Evolutionary conservation across 1,140 invertebrate genomes (phyloP).

Genomic region (Procambarus clarkii): DNA sequence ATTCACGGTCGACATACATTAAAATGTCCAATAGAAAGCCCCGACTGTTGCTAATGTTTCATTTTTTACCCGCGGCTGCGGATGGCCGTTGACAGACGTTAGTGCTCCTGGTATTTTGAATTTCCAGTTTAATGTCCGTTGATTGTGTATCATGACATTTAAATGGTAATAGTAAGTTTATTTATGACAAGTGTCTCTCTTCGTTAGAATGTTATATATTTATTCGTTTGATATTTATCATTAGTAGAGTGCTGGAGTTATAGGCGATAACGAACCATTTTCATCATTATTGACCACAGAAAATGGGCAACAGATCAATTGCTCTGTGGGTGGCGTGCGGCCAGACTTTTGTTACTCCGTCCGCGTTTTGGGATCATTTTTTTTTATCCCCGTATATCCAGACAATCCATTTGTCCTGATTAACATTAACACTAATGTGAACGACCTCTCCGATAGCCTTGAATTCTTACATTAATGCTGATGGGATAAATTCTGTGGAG

Average conservation of each 20-base stretch:
- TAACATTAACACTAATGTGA: not conserved
- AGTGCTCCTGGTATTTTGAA: not conserved
- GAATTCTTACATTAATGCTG: not conserved
- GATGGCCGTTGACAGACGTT: slow-evolving; percentile 48
- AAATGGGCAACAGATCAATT: slow-evolving; percentile 41
- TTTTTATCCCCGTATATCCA: too few species aligned
- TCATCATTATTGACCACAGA: slow-evolving; percentile 34
- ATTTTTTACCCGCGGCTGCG: slow-evolving; percentile 7
- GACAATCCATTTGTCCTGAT: not conserved
- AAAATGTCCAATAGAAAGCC: slow-evolving; percentile 31
- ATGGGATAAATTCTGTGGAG: slow-evolving; percentile 4
- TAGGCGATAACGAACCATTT: slow-evolving; percentile 17
- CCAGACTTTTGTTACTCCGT: not conserved
- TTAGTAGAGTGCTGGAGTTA: not conserved
- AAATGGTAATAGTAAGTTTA: not conserved
- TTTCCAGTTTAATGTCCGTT: slow-evolving; percentile 38
- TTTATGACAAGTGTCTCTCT: not conserved
- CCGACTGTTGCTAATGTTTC: slow-evolving; percentile 34
- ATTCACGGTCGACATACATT: slow-evolving; percentile 44
- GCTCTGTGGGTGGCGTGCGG: slow-evolving; percentile 22
- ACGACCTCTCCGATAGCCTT: too few species aligned
- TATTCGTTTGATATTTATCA: slow-evolving; percentile 12
- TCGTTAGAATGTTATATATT: not conserved
- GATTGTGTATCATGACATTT: slow-evolving; percentile 20
- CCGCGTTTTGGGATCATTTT: not conserved